Evolutionary conservation across 37 sponge, comb jelly and placozoan genomes (phyloP), one percentile per base, ranked within the genome.

Genomic region (Beroe ovata): DNA sequence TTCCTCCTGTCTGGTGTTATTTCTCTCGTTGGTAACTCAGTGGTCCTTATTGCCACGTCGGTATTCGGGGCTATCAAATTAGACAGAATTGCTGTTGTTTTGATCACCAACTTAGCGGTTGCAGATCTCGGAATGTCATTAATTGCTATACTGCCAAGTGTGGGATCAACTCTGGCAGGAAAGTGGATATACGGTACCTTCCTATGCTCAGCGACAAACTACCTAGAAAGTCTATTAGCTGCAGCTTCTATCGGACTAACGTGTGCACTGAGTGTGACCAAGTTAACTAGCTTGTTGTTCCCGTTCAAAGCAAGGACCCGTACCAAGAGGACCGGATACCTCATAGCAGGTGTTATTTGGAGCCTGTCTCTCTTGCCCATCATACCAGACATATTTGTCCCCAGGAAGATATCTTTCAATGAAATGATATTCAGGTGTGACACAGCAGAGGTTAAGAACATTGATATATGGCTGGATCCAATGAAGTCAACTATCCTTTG

Each of bases 381-480:
- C 54, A 42, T 77, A 42, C 84, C 84, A 21, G 42, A 77, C 84
- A 21, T 77, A 20, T 20, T 77, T 35, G 35, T 77, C 6, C 54
- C 16, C 0, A 16, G 42, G 16, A 23, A 38, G 0, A 35, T 77
- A 8, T 20, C 54, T 25, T 77, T 25, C 84, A 42, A 39, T 2
- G 8, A n/a, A 4, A n/a, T 22, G 11, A 36, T 77, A 35, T 42
- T 77, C 54, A 8, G 84, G 23, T 77, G 84, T 42, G 54, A 77
- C 38, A 18, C 42, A 22, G 41, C 54, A 28, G 42, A 39, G 1
- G 26, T 77, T 2, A 11, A 37, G 21, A 3, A 1, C 8, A 28
- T 77, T 42, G 84, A 77, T 23, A 40, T 21, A 16, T 77, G 84
- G 84, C 47, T 77, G 47, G 54, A 77, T 23, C 84, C 84, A 1